Percentiles rank a stretch among this genome's conserved stretches.
Conservation (phyloP, 2,797 vertebrate species). For the Ataeniobius toweri region DNA sequence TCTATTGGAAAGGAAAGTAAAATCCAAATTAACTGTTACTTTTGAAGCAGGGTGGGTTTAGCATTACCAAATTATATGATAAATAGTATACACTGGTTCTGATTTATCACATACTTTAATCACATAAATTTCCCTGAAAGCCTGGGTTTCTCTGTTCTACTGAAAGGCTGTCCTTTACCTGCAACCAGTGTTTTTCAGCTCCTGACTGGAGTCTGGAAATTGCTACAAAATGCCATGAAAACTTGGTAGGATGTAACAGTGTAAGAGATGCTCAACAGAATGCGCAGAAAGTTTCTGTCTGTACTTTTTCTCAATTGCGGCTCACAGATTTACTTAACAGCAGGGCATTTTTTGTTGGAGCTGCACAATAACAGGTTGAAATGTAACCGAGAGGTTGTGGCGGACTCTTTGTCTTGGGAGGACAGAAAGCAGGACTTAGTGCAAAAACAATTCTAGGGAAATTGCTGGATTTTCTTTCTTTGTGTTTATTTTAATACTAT, state of each 20-base stretch:
- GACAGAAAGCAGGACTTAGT: neutral
- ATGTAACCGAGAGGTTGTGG: neutral
- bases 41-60: too few species aligned
- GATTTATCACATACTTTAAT: neutral
- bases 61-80: too few species aligned
- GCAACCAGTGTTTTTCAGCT: neutral
- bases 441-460: neutral
- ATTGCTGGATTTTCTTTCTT: neutral
- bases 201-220: neutral
- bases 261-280: slow-evolving; percentile 1
- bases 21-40: too few species aligned
- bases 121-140: neutral
- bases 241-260: neutral
- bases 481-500: neutral
- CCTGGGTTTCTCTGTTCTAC: neutral
- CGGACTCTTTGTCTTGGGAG: neutral
- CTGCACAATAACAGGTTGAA: neutral
- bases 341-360: neutral
- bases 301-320: neutral
- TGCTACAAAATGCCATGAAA: neutral
- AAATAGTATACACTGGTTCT: neutral
- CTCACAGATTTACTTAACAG: neutral
- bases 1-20: neutral
- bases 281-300: neutral
- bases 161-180: neutral